Evolutionary conservation across 2,888 invertebrate genomes (phyloP).

Genomic region (Dryococelus australis): DNA sequence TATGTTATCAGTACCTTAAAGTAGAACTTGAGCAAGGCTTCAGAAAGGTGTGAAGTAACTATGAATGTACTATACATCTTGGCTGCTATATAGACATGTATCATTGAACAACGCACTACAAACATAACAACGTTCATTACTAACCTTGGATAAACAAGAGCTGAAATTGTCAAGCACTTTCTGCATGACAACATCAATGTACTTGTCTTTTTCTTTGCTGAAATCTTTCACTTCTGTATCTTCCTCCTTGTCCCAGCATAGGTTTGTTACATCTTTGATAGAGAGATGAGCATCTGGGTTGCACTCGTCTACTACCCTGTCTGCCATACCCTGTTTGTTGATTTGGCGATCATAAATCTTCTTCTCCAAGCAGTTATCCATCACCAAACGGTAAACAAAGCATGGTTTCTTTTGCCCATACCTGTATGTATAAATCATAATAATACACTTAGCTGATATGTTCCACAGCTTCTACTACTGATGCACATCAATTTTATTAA

Average conservation of each 20-base stretch:
- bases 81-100: too few relatives aligned
- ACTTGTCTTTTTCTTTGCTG: slow-evolving; percentile 73
- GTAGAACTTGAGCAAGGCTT: too few relatives aligned
- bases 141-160: slow-evolving; percentile 61
- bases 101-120: too few relatives aligned
- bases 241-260: slow-evolving; percentile 90
- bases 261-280: slow-evolving; percentile 86
- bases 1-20: too few relatives aligned
- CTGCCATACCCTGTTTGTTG: slow-evolving; percentile 98
- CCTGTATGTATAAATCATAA: slow-evolving; percentile 55
- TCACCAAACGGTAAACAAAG: slow-evolving; percentile 95
- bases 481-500: too few relatives aligned
- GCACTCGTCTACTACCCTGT: slow-evolving; percentile 97
- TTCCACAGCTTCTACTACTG: too few relatives aligned
- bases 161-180: slow-evolving; percentile 64
- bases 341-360: slow-evolving; percentile 99
- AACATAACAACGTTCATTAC: slow-evolving; percentile 22
- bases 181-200: slow-evolving; percentile 83
- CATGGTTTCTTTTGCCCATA: slow-evolving; percentile 96
- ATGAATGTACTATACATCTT: too few relatives aligned
- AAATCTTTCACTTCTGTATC: slow-evolving; percentile 82
- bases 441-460: too few relatives aligned
- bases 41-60: too few relatives aligned
- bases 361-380: slow-evolving; percentile 96
- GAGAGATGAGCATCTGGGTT: slow-evolving; percentile 95